phyloP scores from a whole-genome alignment of 2,797 vertebrate species.

The Coccyzus lansbergi region DNA sequence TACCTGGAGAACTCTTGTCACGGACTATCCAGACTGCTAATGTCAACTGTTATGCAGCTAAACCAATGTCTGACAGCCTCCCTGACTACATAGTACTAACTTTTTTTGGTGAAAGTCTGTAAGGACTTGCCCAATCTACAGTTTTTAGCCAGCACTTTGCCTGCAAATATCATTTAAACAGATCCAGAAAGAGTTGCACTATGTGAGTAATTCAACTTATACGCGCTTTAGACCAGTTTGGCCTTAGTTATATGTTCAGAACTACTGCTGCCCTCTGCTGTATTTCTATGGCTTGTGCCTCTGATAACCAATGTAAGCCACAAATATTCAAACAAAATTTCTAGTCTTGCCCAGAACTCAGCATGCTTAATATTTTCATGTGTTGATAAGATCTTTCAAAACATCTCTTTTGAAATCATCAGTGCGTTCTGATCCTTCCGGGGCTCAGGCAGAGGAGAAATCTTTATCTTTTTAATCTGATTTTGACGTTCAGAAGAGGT shows the following conservation, averaged over 20 bases:
- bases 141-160: not conserved
- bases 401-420: not conserved
- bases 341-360: not conserved
- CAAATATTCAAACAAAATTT: not conserved
- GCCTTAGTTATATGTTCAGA: not conserved
- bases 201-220: not conserved
- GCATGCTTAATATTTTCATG: not conserved
- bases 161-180: not conserved
- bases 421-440: not conserved
- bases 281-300: not conserved
- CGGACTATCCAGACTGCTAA: not conserved
- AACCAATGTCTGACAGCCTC: not conserved
- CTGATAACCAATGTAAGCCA: not conserved
- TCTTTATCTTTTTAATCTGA: not conserved
- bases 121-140: not conserved
- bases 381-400: not conserved
- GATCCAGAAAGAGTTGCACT: not conserved
- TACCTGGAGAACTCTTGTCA: not conserved
- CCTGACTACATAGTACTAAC: not conserved
- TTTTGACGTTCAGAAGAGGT: not conserved
- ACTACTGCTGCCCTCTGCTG: slow-evolving; percentile 64
- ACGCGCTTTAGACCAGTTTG: not conserved
- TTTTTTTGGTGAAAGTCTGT: not conserved
- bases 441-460: not conserved
- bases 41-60: not conserved